A percentile compares a stretch with the other conserved stretches of the same genome.
Conservation (phyloP, 2,113 vertebrate species). For the Pycnonotus jocosus region DNA sequence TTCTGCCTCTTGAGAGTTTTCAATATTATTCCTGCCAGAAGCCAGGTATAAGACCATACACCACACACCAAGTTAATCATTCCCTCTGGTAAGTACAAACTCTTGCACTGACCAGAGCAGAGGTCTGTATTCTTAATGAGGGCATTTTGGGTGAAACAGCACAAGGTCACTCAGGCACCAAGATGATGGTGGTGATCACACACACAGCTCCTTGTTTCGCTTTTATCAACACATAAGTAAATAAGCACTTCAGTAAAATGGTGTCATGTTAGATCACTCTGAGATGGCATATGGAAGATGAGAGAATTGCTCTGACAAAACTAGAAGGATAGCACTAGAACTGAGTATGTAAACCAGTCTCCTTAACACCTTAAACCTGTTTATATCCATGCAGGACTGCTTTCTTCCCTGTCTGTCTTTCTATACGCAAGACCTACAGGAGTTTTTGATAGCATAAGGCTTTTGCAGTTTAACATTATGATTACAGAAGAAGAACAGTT, state of each 20-base stretch:
- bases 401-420: background rate
- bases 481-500: background rate
- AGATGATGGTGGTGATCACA: background rate
- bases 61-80: background rate
- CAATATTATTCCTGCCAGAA: background rate
- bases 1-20: background rate
- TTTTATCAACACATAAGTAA: background rate
- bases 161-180: background rate
- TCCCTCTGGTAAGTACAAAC: background rate
- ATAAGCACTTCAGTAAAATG: background rate
- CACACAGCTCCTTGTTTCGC: rapidly evolving
- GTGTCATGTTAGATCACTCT: background rate
- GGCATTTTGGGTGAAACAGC: background rate
- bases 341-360: background rate
- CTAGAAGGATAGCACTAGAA: background rate
- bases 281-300: background rate
- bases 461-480: background rate
- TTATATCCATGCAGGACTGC: background rate
- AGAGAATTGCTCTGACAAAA: background rate
- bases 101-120: background rate
- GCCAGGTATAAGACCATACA: background rate
- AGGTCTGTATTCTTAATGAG: background rate
- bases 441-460: background rate
- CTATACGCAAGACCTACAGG: background rate
- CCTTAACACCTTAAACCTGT: background rate